Evolutionary conservation across 2,888 invertebrate species (phyloP).

Genomic region (Ormyrus nitidulus): DNA sequence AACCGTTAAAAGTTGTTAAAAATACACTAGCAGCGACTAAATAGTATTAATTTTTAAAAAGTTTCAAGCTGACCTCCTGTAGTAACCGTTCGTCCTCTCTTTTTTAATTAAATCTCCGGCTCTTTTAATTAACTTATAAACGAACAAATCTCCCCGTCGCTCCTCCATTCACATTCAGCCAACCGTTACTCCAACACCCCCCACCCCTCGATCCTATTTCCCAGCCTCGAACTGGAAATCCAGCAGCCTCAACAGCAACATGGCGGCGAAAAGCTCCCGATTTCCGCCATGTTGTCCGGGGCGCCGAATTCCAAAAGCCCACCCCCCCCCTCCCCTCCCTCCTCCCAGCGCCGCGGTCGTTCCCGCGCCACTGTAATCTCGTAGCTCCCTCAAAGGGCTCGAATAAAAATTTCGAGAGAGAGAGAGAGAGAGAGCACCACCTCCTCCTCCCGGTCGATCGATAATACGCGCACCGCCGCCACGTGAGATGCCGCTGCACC

Average conservation of each 20-base stretch:
- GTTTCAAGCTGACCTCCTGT: too few species aligned
- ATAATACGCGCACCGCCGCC: slow-evolving; percentile 54
- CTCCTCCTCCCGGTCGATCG: slow-evolving; percentile 54
- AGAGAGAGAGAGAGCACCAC: not conserved
- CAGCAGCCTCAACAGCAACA: not conserved
- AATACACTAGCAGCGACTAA: too few species aligned
- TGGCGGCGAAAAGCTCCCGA: slow-evolving; percentile 5
- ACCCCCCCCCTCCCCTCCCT: slow-evolving; percentile 2
- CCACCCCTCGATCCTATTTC: too few species aligned
- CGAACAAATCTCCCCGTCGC: too few species aligned
- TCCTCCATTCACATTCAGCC: too few species aligned
- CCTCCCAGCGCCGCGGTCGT: not conserved
- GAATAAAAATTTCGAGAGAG: not conserved
- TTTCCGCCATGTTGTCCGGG: slow-evolving; percentile 36
- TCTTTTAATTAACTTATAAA: too few species aligned
- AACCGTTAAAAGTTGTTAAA: too few species aligned
- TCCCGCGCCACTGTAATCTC: not conserved
- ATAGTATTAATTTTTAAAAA: too few species aligned
- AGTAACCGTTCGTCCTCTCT: too few species aligned
- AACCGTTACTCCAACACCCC: not conserved
- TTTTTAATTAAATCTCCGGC: too few species aligned
- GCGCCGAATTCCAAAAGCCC: slow-evolving; percentile 9
- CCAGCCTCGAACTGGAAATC: too few species aligned
- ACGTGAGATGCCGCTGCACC: slow-evolving; percentile 37
- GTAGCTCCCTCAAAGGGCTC: not conserved